Evolutionary conservation across 2,888 invertebrate genomes (phyloP).

Genomic region (Plutella xylostella): DNA sequence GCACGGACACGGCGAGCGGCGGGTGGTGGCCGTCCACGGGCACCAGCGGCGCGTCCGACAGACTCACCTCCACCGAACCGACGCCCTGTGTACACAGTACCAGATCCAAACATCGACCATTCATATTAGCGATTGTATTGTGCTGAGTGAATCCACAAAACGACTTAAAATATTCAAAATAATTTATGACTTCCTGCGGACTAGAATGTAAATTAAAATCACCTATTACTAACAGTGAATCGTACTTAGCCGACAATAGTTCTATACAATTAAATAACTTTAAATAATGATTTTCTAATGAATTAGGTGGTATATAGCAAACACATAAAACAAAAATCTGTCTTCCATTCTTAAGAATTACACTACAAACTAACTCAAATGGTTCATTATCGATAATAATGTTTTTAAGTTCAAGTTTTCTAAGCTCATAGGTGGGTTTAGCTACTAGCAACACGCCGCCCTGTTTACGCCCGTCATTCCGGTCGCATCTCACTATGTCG

Average conservation of each 20-base stretch:
- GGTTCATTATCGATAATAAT: slow-evolving; percentile 7
- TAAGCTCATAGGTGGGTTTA: slow-evolving; percentile 16
- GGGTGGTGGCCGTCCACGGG: background rate
- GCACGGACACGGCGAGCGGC: background rate
- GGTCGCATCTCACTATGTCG: slow-evolving; percentile 16
- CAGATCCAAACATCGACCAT: background rate
- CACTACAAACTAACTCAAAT: slow-evolving; percentile 19
- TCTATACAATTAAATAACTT: background rate
- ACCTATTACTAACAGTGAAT: background rate
- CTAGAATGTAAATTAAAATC: background rate
- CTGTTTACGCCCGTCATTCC: slow-evolving; percentile 15
- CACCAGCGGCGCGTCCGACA: background rate
- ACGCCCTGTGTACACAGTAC: background rate
- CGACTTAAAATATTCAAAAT: background rate
- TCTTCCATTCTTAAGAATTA: slow-evolving; percentile 8
- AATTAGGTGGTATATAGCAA: background rate
- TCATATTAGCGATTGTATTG: background rate
- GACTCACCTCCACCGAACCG: background rate
- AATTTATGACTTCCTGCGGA: background rate
- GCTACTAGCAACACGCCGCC: slow-evolving; percentile 18
- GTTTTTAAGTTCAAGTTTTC: background rate
- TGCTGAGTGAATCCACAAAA: too few relatives aligned
- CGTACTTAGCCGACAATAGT: background rate
- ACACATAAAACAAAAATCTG: background rate
- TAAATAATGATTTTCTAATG: background rate